Evolutionary conservation across 2,797 vertebrate species (phyloP), one percentile per base, ranked within the genome.

Genomic region (Vespertilio murinus): DNA sequence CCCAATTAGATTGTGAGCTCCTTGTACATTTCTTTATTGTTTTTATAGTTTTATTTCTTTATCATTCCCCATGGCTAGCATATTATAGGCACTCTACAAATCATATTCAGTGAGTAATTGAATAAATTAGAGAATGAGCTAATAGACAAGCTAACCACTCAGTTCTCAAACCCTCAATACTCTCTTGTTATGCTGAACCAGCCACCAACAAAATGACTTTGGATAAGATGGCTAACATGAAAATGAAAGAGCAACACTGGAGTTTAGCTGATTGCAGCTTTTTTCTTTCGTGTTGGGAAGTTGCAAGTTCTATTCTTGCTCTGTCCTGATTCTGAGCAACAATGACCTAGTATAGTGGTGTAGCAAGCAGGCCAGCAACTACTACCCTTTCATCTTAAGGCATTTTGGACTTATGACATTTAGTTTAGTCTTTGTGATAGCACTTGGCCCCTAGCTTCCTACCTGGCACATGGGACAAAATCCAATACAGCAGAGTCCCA

Each of bases 321-420:
- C 33, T 91, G 47, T 33, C 25, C 89, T 95, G 42, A 82, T 80
- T 92, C 73, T 64, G 28, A 38, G 54, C 25, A 67, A 40, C 71
- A 91, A 8, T 93, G 75, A 93, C 67, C 52, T 88, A 67, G 35
- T 88, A 79, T 56, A 73, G 67, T 47, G 40, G 16, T 47, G n/a
- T 83, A 95, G 49, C 30, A 94, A 81, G 73, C 78, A 93, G 91
- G 42, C 49, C 78, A 82, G 17, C 38, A 92, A 35, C 73, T 74
- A 30, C 25, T 75, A 45, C 40, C 14, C 20, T 96, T 91, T 83
- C 16, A 92, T 92, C 42, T 38, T n/a, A 35, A 70, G 18, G 69
- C 40, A 75, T 79, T 94, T 93, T 87, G 28, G 22, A 95, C 49
- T 93, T 90, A 64, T 91, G 79, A 91, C 30, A 83, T 77, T 83